Conservation (phyloP, 2,797 vertebrate genomes). For the Bufotes viridis region DNA sequence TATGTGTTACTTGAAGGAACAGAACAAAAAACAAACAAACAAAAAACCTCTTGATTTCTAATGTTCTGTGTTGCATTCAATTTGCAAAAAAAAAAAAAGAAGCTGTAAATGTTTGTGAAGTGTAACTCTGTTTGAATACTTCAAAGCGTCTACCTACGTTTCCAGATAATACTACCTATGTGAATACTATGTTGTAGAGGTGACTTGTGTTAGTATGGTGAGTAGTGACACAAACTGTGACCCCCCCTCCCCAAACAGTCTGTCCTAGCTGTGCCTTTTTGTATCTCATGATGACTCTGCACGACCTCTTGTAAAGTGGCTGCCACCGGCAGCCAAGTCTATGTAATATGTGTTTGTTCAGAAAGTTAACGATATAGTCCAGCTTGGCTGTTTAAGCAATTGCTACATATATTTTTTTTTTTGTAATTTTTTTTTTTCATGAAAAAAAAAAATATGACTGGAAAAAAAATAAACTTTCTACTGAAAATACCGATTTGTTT, state of each 20-base stretch:
- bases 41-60: conserved; percentile 76
- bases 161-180: conserved; percentile 82
- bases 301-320: conserved; percentile 85
- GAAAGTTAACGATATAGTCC: conserved; percentile 81
- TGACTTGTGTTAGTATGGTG: conserved; percentile 86
- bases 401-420: conserved; percentile 90
- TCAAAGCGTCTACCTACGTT: conserved; percentile 88
- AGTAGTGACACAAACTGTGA: conserved; percentile 88
- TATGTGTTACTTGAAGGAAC: conserved; percentile 86
- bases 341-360: conserved; percentile 82
- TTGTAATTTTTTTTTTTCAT: conserved; percentile 81
- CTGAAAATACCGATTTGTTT: conserved; percentile 78
- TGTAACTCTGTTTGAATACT: conserved; percentile 86
- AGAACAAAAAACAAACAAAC: conserved; percentile 74
- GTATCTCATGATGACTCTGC: conserved; percentile 81
- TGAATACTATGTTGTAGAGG: conserved; percentile 85
- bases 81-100: conserved; percentile 73
- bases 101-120: conserved; percentile 83
- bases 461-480: conserved; percentile 96
- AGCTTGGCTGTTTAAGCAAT: conserved; percentile 87
- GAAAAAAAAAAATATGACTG: conserved; percentile 85
- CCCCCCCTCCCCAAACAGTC: conserved; percentile 76
- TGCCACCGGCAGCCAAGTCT: conserved; percentile 78
- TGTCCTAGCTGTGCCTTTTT: conserved; percentile 89
- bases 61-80: conserved; percentile 88